These are phyloP conservation scores for Alectura lathami DNA, from an alignment of 2,113 vertebrate genomes.

Conservation along the genomic window DNA sequence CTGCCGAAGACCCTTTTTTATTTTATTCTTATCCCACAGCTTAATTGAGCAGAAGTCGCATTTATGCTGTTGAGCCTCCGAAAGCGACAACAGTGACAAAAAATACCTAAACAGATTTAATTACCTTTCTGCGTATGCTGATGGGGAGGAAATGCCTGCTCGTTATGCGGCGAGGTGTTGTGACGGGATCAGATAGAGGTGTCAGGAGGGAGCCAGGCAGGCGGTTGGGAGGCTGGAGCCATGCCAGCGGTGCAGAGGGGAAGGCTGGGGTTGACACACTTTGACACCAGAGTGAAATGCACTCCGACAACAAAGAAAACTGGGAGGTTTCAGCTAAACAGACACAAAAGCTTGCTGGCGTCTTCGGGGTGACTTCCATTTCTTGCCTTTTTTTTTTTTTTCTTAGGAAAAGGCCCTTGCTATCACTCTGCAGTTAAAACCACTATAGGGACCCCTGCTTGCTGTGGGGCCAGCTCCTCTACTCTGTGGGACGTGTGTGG, in stretches of 20 bases:
- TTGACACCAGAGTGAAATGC: constrained; percentile 72
- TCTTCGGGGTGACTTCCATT: not conserved
- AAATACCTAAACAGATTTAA: constrained; percentile 70
- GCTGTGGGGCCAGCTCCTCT: not conserved
- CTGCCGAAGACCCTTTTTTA: not conserved
- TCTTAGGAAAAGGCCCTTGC: not conserved
- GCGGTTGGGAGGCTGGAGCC: constrained; percentile 49
- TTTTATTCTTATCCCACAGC: constrained; percentile 18
- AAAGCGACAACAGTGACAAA: constrained; percentile 22
- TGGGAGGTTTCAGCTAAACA: constrained; percentile 55
- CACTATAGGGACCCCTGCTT: not conserved
- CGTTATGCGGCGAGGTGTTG: constrained; percentile 40
- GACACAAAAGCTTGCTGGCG: constrained; percentile 64
- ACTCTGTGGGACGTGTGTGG: not conserved
- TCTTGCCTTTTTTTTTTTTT: fast-evolving
- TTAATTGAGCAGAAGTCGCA: constrained; percentile 77
- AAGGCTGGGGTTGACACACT: constrained; percentile 73
- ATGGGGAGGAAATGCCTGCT: constrained; percentile 30
- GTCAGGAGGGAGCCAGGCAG: constrained; percentile 49
- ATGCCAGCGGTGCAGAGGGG: not conserved
- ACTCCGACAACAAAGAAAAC: constrained; percentile 72
- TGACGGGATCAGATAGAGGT: constrained; percentile 43
- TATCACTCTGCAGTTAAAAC: not conserved
- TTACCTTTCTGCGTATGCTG: constrained; percentile 66
- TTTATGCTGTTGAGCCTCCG: constrained; percentile 62